Base-by-base conservation (phyloP, 2,797 vertebrate species). In the Sciaenops ocellatus region DNA sequence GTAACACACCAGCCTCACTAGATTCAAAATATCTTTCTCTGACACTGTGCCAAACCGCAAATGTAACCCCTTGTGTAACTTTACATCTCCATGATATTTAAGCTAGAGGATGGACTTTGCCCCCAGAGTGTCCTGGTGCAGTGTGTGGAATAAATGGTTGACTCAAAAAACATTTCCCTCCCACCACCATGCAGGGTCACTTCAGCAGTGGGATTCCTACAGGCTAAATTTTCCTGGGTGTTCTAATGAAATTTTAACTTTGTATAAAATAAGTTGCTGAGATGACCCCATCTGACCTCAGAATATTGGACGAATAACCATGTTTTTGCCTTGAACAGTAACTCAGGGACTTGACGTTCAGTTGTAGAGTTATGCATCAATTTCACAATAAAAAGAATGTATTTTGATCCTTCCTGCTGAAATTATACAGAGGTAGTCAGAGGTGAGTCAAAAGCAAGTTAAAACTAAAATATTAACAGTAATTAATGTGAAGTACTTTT, bases 81-180 rank as follows among this genome's bases (percentile, higher is more conserved):
- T 80, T 76, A 80, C 82, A 87, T 88, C 17, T 61, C 61, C 50
- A 64, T 80, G 61, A 90, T 80, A 84, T 89, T 84, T 86, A 82
- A 83, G 78, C 34, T 78, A 46, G 67, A 80, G 69, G 63, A 26
- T 52, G 80, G 86, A 92, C 89, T 89, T 89, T 89, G 85, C 68
- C 52, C 52, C 78, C 55, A 9, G 44, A 56, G 69, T 42, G 56
- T 73, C 60, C 67, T 54, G 41, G 47, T 71, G 71, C 70, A 85
- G 69, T 42, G 24, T 76, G 80, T 67, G 64, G 69, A 85, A 91
- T 84, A 82, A 88, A 90, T 86, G 61, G 84, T 81, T 88, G 72
- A 87, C 85, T 84, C 47, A 75, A 82, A 85, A 80, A 62, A 73
- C 42, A 57, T 34, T 41, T 61, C 63, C 74, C 85, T 87, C 74